Conservation (phyloP, 1,140 invertebrate species). For the Sarcophaga peregrina region DNA sequence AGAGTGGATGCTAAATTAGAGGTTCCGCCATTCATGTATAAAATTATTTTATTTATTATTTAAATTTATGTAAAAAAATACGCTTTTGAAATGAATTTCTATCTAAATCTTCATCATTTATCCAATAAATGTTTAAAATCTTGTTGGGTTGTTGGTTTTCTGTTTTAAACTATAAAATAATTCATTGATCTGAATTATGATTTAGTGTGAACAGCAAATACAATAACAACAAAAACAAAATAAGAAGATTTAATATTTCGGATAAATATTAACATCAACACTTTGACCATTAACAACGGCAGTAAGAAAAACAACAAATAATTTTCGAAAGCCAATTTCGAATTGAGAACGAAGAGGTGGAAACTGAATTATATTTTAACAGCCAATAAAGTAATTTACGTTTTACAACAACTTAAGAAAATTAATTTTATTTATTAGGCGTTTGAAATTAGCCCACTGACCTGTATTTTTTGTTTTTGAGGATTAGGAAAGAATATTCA, state of each 20-base stretch:
- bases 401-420: background rate
- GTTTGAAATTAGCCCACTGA: background rate
- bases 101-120: no score
- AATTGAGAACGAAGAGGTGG: background rate
- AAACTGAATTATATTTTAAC: background rate
- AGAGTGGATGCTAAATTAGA: no score
- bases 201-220: background rate
- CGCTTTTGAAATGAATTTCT: no score
- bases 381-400: conserved; percentile 4
- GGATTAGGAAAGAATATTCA: no score
- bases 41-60: no score
- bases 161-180: background rate
- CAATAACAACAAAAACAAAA: background rate
- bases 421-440: background rate
- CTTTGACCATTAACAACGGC: background rate
- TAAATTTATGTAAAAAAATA: no score
- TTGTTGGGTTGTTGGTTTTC: background rate
- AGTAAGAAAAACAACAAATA: no score
- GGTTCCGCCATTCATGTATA: no score
- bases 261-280: conserved; percentile 6
- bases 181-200: conserved; percentile 11
- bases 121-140: background rate
- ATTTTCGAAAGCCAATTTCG: background rate
- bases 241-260: background rate
- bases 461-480: background rate